Conservation (phyloP, 2,113 vertebrate genomes). For the Erythrolamprus reginae region DNA sequence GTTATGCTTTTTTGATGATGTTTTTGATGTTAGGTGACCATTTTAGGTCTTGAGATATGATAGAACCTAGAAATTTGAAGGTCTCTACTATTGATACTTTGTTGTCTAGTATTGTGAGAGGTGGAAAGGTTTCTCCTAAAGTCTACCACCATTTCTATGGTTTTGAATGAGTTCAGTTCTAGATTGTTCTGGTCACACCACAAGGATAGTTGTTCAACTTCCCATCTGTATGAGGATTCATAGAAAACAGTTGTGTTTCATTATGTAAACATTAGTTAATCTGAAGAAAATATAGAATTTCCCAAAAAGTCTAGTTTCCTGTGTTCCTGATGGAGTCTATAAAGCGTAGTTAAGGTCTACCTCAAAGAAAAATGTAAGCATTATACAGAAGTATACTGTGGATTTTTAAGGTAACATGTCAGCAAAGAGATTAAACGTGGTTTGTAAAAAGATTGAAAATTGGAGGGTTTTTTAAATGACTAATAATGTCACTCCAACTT, state of each 20-base stretch:
- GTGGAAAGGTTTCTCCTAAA: no score
- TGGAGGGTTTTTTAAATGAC: not conserved
- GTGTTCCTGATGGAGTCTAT: not conserved
- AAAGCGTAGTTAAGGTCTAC: not conserved
- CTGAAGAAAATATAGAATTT: not conserved
- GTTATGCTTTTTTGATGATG: no score
- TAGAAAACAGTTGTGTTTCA: slow-evolving; percentile 25
- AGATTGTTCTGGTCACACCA: no score
- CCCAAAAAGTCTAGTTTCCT: not conserved
- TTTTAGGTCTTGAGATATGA: no score
- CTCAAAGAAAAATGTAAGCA: not conserved
- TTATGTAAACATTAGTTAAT: slow-evolving; percentile 35
- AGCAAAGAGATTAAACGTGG: not conserved
- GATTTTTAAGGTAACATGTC: not conserved
- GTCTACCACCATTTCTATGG: no score
- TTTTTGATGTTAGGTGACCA: no score
- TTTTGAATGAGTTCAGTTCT: no score
- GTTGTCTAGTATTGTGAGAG: no score
- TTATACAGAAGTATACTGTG: not conserved
- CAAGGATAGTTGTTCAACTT: no score
- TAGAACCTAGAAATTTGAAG: no score
- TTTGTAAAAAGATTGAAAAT: not conserved
- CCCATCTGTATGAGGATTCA: no score
- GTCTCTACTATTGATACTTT: no score
- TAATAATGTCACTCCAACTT: not conserved